Percentiles rank a stretch among this genome's conserved stretches.
These are phyloP conservation scores for Drosophila suzukii DNA, from an alignment of 1,140 invertebrate species.

Conservation along the genomic window DNA sequence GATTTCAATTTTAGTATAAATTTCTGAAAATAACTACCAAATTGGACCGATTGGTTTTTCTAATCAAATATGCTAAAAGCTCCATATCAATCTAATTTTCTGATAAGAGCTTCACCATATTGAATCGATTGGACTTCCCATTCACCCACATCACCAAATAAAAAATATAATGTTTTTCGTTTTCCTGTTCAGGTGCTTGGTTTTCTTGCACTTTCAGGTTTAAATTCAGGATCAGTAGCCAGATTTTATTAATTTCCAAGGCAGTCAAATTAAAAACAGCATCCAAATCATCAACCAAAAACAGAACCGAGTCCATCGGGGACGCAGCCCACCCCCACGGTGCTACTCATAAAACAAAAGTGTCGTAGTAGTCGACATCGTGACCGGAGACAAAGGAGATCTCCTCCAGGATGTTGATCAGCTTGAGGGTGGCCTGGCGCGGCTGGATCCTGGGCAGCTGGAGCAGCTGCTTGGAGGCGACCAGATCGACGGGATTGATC, in stretches of 20 bases:
- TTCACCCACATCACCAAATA: constrained; percentile 1
- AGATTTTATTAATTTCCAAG: constrained; percentile 58
- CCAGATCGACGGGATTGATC: constrained; percentile 44
- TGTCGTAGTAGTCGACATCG: constrained; percentile 81
- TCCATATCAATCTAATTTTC: neutral
- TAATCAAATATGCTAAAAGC: no score
- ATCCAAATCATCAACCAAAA: constrained; percentile 29
- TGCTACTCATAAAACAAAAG: constrained; percentile 81
- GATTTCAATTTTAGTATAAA: no score
- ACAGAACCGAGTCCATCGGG: constrained; percentile 37
- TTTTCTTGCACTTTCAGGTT: constrained; percentile 40
- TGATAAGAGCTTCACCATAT: neutral
- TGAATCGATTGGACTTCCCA: neutral
- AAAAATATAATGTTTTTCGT: constrained; percentile 9
- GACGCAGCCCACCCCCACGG: constrained; percentile 48
- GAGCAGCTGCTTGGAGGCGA: constrained; percentile 13
- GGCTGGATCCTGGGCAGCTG: constrained; percentile 52
- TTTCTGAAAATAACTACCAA: no score
- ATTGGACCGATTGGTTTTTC: no score
- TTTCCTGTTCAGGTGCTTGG: constrained; percentile 42
- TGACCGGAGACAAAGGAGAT: constrained; percentile 77
- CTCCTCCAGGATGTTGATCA: constrained; percentile 77
- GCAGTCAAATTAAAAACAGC: constrained; percentile 28
- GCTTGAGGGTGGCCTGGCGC: constrained; percentile 57
- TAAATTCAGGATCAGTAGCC: constrained; percentile 45